Evolutionary conservation across 2,888 invertebrate species (phyloP), one percentile per base, ranked within the genome.

Genomic region (Seladonia tumulorum): DNA sequence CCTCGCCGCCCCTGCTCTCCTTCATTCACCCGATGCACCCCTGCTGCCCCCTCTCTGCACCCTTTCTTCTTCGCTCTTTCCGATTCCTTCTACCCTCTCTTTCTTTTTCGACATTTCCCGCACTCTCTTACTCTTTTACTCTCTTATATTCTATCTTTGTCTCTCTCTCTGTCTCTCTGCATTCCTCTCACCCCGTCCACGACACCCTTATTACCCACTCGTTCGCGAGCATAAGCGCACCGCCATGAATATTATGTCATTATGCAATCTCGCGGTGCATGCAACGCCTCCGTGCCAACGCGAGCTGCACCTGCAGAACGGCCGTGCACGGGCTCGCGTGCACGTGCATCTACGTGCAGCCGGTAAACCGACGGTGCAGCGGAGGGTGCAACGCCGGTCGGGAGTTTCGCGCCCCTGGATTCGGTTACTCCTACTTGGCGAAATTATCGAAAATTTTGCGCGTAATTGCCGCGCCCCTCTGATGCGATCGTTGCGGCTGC

Each of bases 201-300:
- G 91, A 89, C 92, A 92, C 93, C 93, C 93, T 93, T 92, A 93
- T 93, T 94, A 92, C 93, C 90, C 87, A 90, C 91, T 92, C 90
- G 92, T 89, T 90, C 90, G 90, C 91, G 87, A 91, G 91, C 92
- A 90, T 90, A 91, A 92, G 92, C 93, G 92, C 88, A 92, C 91
- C 89, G 89, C 92, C 91, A 93, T 92, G 94, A 94, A 94, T 94
- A 94, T 94, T 94, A 94, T 94, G 94, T 94, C 94, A 94, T 94
- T 94, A 94, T 94, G 92, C 93, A 95, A 94, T 94, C 94, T 94
- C 91, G 92, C 89, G 91, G 92, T 91, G 92, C 94, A 94, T 94
- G 94, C 94, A 92, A 94, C 91, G 88, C 79, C 90, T 88, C 87
- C 82, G 81, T 76, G 83, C 60, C 60, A n/a, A n/a, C n/a, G 16